phyloP scores from a whole-genome alignment of 2,797 vertebrate species.

The Columba guinea region DNA sequence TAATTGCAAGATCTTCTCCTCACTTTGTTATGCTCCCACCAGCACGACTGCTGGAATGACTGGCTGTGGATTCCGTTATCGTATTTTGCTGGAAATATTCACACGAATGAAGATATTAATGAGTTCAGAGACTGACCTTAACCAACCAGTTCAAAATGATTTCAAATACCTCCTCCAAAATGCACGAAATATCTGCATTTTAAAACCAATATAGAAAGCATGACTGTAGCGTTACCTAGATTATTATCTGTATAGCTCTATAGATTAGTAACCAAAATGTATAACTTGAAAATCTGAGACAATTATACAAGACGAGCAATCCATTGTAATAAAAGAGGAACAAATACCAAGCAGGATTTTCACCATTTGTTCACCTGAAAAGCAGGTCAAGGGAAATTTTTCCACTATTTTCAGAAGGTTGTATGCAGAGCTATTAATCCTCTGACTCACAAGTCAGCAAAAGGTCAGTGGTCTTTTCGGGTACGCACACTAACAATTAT shows the following conservation, averaged over 20 bases:
- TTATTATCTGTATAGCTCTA: not conserved
- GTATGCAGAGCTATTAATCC: conserved; percentile 3
- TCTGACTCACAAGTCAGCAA: conserved; percentile 54
- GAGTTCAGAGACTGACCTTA: not conserved
- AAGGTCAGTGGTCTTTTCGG: conserved; percentile 46
- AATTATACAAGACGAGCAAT: not conserved
- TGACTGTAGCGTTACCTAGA: not conserved
- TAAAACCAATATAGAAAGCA: not conserved
- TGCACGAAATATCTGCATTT: not conserved
- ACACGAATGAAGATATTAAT: not conserved
- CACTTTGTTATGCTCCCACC: not conserved
- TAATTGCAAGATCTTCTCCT: not conserved
- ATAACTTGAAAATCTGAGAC: not conserved
- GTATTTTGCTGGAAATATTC: not conserved
- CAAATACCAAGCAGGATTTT: not conserved
- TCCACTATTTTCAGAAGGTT: conserved; percentile 18
- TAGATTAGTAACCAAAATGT: not conserved
- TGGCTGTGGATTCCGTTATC: not conserved
- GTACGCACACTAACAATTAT: not conserved
- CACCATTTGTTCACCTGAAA: conserved; percentile 18
- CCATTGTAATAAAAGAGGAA: not conserved
- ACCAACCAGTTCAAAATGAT: not conserved
- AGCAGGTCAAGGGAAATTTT: not conserved
- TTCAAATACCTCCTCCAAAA: not conserved
- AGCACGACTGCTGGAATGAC: not conserved